A percentile compares a stretch with the other conserved stretches of the same genome.
Conservation (phyloP, 1,140 invertebrate species). For the Euglossa dilemma region DNA sequence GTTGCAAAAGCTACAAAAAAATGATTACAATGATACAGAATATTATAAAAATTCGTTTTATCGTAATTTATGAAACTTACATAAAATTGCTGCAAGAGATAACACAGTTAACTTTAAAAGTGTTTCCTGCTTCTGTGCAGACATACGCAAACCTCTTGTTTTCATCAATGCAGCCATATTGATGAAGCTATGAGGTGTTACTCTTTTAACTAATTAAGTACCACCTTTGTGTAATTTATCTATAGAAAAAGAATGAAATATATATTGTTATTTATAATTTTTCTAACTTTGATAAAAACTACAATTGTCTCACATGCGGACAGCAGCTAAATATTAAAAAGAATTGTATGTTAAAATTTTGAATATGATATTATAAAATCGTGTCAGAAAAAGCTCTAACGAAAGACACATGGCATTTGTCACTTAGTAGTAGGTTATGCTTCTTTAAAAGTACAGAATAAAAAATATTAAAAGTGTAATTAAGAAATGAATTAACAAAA, state of each 20-base stretch:
- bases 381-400: background rate
- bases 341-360: background rate
- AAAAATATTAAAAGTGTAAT: background rate
- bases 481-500: background rate
- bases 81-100: slow-evolving; percentile 94
- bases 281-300: background rate
- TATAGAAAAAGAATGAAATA: background rate
- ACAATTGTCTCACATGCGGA: slow-evolving; percentile 11
- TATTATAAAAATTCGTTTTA: slow-evolving; percentile 19
- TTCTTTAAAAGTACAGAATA: background rate
- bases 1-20: slow-evolving; percentile 95
- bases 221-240: slow-evolving; percentile 17
- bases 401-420: slow-evolving; percentile 14
- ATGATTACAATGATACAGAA: slow-evolving; percentile 47
- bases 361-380: background rate
- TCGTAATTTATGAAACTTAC: slow-evolving; percentile 85
- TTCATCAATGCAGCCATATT: slow-evolving; percentile 76
- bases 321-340: background rate
- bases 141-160: slow-evolving; percentile 82
- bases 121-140: slow-evolving; percentile 96
- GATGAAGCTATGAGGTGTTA: background rate
- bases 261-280: background rate
- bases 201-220: slow-evolving; percentile 1
- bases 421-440: slow-evolving; percentile 21
- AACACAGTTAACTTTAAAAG: slow-evolving; percentile 95